Evolutionary conservation across 1,140 invertebrate species (phyloP).

Genomic region (Caerostris extrusa): DNA sequence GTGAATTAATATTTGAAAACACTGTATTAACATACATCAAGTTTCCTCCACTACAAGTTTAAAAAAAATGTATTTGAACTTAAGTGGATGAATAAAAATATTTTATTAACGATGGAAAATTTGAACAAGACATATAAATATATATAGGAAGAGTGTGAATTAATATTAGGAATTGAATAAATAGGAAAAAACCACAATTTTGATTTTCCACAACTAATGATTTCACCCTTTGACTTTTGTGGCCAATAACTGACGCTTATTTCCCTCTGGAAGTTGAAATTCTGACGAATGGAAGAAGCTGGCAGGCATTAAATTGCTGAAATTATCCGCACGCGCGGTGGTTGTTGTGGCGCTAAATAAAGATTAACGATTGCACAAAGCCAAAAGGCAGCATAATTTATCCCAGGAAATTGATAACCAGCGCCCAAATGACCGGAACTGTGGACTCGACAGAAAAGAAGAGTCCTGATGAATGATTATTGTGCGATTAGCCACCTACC

Average conservation of each 20-base stretch:
- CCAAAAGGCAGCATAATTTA: conserved; percentile 50
- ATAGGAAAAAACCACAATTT: no score
- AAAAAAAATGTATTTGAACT: no score
- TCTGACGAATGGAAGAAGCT: background rate
- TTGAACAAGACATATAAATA: no score
- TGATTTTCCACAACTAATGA: no score
- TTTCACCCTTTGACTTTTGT: background rate
- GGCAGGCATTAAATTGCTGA: background rate
- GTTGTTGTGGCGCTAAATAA: conserved; percentile 37
- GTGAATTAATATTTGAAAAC: no score
- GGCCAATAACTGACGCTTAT: background rate
- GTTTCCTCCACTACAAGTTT: no score
- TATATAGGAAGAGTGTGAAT: no score
- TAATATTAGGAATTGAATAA: no score
- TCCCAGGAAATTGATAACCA: conserved; percentile 44
- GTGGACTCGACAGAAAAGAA: conserved; percentile 52
- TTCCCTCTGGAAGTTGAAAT: background rate
- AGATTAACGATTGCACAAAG: conserved; percentile 24
- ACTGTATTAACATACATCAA: no score
- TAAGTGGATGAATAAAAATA: no score
- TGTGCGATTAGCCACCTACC: background rate
- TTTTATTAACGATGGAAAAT: no score
- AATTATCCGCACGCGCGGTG: background rate
- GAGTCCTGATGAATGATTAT: conserved; percentile 49
- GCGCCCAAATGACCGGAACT: conserved; percentile 30